Evolutionary conservation across 2,797 vertebrate genomes (phyloP).

Genomic region (Iguana delicatissima): DNA sequence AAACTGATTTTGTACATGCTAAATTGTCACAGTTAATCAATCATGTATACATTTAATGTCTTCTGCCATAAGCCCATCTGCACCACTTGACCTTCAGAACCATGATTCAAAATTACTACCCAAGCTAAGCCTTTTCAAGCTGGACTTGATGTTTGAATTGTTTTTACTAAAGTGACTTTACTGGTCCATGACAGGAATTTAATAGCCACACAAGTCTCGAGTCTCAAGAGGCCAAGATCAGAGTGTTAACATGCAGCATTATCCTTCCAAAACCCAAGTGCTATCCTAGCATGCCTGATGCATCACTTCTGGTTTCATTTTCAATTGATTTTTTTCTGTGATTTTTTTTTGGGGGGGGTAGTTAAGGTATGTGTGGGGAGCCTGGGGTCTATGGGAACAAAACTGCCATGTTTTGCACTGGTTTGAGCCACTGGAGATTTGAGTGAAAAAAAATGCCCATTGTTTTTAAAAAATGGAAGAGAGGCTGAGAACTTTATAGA

Average conservation of each 20-base stretch:
- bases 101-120: conserved; percentile 27
- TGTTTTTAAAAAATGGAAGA: no score
- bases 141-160: conserved; percentile 15
- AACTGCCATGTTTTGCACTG: no score
- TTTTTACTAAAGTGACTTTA: neutral
- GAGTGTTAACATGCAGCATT: neutral
- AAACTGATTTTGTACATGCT: conserved; percentile 6
- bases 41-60: neutral
- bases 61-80: neutral
- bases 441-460: no score
- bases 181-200: conserved; percentile 32
- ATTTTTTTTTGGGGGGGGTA: no score
- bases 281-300: no score
- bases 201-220: neutral
- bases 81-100: conserved; percentile 37
- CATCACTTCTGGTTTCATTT: no score
- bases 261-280: neutral
- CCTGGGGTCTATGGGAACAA: no score
- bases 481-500: no score
- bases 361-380: no score
- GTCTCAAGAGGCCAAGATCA: conserved; percentile 2
- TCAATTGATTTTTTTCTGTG: no score
- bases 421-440: no score
- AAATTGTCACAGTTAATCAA: conserved; percentile 21
- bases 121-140: conserved; percentile 21